phyloP scores from a whole-genome alignment of 1,140 invertebrate species.

The Galleria mellonella region DNA sequence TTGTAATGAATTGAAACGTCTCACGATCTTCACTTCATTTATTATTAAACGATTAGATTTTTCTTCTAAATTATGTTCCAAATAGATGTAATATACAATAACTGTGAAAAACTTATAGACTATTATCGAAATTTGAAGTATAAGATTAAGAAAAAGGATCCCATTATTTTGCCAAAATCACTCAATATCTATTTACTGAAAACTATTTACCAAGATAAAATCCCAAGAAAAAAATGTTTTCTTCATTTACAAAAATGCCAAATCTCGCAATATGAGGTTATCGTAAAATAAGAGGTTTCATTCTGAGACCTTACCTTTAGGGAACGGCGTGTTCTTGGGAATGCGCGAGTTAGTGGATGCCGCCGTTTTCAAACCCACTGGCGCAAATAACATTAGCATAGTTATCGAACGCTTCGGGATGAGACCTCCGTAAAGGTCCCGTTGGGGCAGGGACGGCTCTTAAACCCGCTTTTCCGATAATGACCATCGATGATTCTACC shows the following conservation, averaged over 20 bases:
- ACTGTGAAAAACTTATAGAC: no score
- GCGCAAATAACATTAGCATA: conserved; percentile 73
- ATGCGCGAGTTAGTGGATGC: conserved; percentile 44
- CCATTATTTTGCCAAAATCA: no score
- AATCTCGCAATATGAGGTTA: conserved; percentile 24
- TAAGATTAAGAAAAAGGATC: no score
- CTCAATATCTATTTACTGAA: no score
- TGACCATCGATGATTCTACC: conserved; percentile 71
- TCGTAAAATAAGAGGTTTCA: conserved; percentile 29
- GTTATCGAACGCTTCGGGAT: conserved; percentile 68
- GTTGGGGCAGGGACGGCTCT: conserved; percentile 56
- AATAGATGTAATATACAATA: no score
- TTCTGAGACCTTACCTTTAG: conserved; percentile 31
- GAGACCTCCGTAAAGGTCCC: conserved; percentile 68
- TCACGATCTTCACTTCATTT: no score
- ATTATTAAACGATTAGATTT: no score
- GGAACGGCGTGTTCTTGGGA: conserved; percentile 20
- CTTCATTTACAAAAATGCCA: conserved; percentile 15
- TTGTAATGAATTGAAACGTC: no score
- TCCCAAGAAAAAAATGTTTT: no score
- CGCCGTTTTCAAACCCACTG: conserved; percentile 56
- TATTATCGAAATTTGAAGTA: no score
- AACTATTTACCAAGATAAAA: no score
- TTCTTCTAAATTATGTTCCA: no score
- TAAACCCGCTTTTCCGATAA: conserved; percentile 71